Percentiles rank a stretch among this genome's conserved stretches.
phyloP scores from a whole-genome alignment of 2,888 invertebrate species.

The Sacculina carcini region DNA sequence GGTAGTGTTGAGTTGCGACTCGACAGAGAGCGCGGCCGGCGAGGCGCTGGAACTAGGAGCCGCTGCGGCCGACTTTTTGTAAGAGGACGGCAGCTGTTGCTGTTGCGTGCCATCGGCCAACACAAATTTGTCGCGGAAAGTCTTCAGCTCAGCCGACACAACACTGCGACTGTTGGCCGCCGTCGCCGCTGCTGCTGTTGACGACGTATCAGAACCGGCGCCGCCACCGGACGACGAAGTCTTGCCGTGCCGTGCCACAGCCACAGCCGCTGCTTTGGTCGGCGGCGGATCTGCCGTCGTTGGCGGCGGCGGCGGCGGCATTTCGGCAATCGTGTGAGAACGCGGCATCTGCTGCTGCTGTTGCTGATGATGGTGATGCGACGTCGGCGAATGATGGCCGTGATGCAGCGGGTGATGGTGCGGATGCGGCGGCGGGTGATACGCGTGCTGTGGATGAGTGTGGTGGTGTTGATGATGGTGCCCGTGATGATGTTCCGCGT shows the following conservation, averaged over 20 bases:
- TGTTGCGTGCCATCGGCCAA: constrained; percentile 9
- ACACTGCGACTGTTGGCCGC: neutral
- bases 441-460: constrained; percentile 5
- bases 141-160: constrained; percentile 10
- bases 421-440: constrained; percentile 11
- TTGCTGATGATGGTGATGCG: neutral
- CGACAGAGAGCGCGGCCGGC: no score
- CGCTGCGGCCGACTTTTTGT: no score
- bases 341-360: constrained; percentile 3
- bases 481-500: no score
- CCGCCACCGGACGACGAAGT: neutral
- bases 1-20: no score
- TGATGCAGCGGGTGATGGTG: constrained; percentile 10
- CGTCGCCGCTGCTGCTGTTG: neutral
- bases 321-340: neutral
- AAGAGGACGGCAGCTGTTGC: no score
- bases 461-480: no score
- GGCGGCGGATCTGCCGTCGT: neutral
- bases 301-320: neutral
- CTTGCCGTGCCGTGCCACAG: neutral
- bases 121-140: constrained; percentile 12
- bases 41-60: no score
- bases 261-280: neutral
- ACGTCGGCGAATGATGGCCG: no score
- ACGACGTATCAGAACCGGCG: neutral